Conservation (phyloP, 2,888 invertebrate genomes). For the Caenorhabditis sp. region DNA sequence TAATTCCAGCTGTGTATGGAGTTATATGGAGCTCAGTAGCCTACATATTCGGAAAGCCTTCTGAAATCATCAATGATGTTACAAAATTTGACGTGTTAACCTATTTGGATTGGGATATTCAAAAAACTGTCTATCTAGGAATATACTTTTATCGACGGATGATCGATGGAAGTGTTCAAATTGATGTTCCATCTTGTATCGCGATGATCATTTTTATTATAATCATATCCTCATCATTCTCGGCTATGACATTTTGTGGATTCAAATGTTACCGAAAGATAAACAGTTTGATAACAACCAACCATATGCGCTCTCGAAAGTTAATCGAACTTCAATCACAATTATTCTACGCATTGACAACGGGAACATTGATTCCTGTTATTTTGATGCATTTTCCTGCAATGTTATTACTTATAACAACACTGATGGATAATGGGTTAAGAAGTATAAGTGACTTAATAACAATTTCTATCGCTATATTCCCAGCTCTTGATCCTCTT, state of each 20-base stretch:
- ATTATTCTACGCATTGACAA: neutral
- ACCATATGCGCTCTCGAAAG: neutral
- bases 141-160: neutral
- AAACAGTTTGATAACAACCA: neutral
- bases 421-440: constrained; percentile 13
- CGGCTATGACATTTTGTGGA: constrained; percentile 19
- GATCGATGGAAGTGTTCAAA: neutral
- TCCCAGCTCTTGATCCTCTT: constrained; percentile 24
- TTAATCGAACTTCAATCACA: neutral
- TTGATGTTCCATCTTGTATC: neutral
- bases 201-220: neutral
- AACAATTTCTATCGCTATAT: constrained; percentile 24
- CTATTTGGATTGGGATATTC: neutral
- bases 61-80: neutral
- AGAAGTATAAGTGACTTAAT: constrained; percentile 25
- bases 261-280: constrained; percentile 20
- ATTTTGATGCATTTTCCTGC: constrained; percentile 25
- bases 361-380: constrained; percentile 17
- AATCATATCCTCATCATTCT: constrained; percentile 10
- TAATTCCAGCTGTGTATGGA: neutral
- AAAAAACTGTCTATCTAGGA: neutral
- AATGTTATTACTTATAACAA: constrained; percentile 15
- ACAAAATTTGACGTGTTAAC: neutral
- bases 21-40: neutral
- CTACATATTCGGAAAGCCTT: neutral